Percentiles rank a stretch among this genome's conserved stretches.
phyloP scores from a whole-genome alignment of 2,888 invertebrate genomes.

The Cataglyphis livida region DNA sequence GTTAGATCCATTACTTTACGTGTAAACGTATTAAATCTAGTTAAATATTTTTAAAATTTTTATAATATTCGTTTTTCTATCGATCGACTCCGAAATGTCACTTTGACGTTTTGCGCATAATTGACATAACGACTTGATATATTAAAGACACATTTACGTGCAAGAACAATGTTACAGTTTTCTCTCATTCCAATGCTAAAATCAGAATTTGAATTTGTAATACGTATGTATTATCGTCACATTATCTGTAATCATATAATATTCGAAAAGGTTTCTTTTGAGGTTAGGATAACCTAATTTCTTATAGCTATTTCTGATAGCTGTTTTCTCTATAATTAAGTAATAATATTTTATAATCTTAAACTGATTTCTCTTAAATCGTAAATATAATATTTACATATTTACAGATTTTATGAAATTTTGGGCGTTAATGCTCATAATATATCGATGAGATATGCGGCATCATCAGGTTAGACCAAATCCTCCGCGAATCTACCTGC shows the following conservation, averaged over 20 bases:
- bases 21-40: not conserved
- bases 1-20: not conserved
- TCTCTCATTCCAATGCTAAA: not conserved
- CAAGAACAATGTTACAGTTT: not conserved
- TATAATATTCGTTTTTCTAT: not conserved
- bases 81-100: not conserved
- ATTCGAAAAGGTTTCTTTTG: not conserved
- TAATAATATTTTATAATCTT: not conserved
- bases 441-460: slow-evolving; percentile 81
- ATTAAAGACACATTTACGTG: not conserved
- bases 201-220: not conserved
- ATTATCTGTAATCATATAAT: not conserved
- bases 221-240: not conserved
- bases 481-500: slow-evolving; percentile 43
- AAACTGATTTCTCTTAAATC: not conserved
- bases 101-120: not conserved
- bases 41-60: not conserved
- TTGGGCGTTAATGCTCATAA: slow-evolving; percentile 80
- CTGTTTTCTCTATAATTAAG: not conserved
- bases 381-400: not conserved
- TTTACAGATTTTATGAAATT: slow-evolving; percentile 56
- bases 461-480: slow-evolving; percentile 74
- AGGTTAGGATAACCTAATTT: slow-evolving; percentile 43
- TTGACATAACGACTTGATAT: not conserved
- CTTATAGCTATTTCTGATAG: not conserved